phyloP scores from a whole-genome alignment of 2,888 invertebrate species.

The Loripinus fragilis region DNA sequence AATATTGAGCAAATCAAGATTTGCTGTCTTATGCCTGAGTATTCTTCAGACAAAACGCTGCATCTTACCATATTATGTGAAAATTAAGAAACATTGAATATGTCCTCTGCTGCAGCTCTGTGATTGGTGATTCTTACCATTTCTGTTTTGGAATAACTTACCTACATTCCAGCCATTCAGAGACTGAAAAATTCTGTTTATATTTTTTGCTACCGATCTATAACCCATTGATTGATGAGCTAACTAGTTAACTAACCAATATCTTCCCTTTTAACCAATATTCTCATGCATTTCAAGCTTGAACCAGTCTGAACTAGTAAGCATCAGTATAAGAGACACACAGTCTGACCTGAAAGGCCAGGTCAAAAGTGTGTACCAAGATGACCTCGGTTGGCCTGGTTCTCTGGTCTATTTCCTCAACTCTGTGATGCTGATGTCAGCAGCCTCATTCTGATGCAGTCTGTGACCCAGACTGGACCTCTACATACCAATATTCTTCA shows the following conservation, averaged over 20 bases:
- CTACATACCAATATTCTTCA: not conserved
- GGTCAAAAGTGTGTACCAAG: not conserved
- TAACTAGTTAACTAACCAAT: not conserved
- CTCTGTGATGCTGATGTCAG: not conserved
- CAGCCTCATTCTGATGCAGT: constrained; percentile 5
- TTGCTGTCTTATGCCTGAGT: too few relatives aligned
- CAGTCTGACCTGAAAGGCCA: not conserved
- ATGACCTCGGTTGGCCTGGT: constrained; percentile 12
- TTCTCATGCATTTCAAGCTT: not conserved
- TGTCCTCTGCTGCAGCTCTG: too few relatives aligned
- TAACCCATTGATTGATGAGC: not conserved
- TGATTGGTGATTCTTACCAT: too few relatives aligned
- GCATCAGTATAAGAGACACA: not conserved
- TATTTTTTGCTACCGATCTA: not conserved
- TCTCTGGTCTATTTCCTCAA: not conserved
- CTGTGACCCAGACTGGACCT: constrained; percentile 9
- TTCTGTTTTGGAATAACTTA: too few relatives aligned
- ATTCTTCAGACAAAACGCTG: too few relatives aligned
- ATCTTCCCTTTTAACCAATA: not conserved
- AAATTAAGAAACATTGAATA: too few relatives aligned
- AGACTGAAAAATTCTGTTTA: not conserved
- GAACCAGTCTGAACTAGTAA: too few relatives aligned
- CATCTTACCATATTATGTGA: too few relatives aligned
- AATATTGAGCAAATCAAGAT: too few relatives aligned
- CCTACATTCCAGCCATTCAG: constrained; percentile 6